Evolutionary conservation across 2,888 invertebrate species (phyloP), one percentile per base, ranked within the genome.

Genomic region (Dryococelus australis): DNA sequence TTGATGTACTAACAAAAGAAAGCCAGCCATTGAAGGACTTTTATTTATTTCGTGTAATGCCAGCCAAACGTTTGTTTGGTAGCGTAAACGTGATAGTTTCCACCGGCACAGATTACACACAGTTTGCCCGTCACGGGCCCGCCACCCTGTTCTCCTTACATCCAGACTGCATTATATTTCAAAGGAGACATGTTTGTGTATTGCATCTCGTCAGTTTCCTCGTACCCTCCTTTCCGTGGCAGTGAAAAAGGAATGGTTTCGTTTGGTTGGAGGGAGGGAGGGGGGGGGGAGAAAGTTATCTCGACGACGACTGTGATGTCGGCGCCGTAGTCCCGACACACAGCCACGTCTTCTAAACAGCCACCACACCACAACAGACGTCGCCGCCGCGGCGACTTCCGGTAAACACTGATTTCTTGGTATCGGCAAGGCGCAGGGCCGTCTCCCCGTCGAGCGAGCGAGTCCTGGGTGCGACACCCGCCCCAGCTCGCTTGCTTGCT

Each of bases 191-290:
- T 65, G 65, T 65, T 65, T 65, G 65, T 65, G 65, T 65, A 16
- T 65, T 65, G 65, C 65, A 65, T 65, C 65, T 65, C 65, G 65
- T 65, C 65, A 65, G 65, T 20, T 65, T 65, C 65, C 65, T 65
- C 65, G 10, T 16, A 5, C 16, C n/a, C n/a, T n/a, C n/a, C n/a
- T n/a, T n/a, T n/a, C n/a, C n/a, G n/a, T n/a, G n/a, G 65, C 65
- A 16, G 65, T 24, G n/a, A n/a, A n/a, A n/a, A n/a, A n/a, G n/a
- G n/a, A n/a, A n/a, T n/a, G n/a, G n/a, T 10, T 10, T 10, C 10
- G 13, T 13, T 10, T 8, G 51, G 51, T 8, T 8, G 51, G 51
- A 51, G 51, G n/a, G n/a, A n/a, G n/a, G n/a, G n/a, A n/a, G n/a
- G n/a, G n/a, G n/a, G n/a, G n/a, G n/a, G 65, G 16, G 16, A 65